A percentile compares a stretch with the other conserved stretches of the same genome.
Evolutionary conservation across 1,140 invertebrate genomes (phyloP).

Genomic region (Melanaphis sacchari): DNA sequence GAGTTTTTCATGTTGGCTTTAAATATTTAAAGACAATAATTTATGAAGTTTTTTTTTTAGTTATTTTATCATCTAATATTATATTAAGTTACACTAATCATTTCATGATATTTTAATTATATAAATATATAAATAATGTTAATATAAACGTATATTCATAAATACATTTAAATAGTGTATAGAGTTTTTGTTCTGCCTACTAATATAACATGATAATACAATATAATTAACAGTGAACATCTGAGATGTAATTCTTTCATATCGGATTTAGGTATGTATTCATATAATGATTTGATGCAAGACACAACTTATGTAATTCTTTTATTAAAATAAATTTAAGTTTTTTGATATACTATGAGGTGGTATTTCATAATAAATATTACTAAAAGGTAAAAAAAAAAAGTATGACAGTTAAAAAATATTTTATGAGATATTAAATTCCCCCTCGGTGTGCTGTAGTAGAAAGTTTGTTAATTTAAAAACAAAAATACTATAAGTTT

Average conservation of each 20-base stretch:
- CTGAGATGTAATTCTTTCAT: neutral
- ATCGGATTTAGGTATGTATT: neutral
- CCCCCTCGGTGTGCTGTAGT: neutral
- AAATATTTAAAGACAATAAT: neutral
- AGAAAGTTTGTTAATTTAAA: conserved; percentile 48
- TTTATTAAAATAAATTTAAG: conserved; percentile 20
- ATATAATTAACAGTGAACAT: neutral
- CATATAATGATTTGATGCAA: neutral
- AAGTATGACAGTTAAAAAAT: conserved; percentile 26
- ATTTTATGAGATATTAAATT: conserved; percentile 42
- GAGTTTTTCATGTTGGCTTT: neutral
- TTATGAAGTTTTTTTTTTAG: neutral
- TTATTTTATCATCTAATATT: neutral
- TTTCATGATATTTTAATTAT: neutral
- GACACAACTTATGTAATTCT: neutral
- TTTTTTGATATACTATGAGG: neutral
- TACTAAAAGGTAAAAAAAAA: conserved; percentile 40
- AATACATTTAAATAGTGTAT: neutral
- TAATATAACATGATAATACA: neutral
- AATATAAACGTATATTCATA: neutral
- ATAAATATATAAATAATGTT: neutral
- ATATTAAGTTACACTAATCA: neutral
- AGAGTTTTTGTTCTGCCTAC: neutral
- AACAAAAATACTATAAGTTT: conserved; percentile 41
- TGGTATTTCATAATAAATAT: neutral